Evolutionary conservation across 2,113 vertebrate species (phyloP), one percentile per base, ranked within the genome.

Genomic region (Coptodon rendalli): DNA sequence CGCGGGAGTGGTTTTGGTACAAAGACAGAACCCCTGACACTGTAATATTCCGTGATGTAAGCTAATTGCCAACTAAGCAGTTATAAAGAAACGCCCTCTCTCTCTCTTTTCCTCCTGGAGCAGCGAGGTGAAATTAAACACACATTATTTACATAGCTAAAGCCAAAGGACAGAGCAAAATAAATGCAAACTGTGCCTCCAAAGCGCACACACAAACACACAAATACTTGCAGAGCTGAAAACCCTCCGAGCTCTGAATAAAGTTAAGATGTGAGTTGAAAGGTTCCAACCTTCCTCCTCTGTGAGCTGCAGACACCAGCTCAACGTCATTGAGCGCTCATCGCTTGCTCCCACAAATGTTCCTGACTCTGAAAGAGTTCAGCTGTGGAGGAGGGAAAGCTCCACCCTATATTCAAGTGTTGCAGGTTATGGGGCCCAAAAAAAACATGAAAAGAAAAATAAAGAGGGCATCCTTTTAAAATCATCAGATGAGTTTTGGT

Each of bases 361-460:
- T 84, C 84, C 48, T 5, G 80, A 86, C 90, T 92, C 86, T 29
- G 2, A 40, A 43, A 84, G 89, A 94, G 93, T 94, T 94, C 86
- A 78, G 86, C 50, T 87, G 85, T 16, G 36, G 89, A 90, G 93
- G 82, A 90, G 73, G 81, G 63, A 80, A 89, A n/a, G 27, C 53
- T 76, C 86, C 53, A 83, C 88, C 88, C 91, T 84, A 54, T 81
- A 91, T 95, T 95, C 95, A 96, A 95, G 95, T 95, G 93, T 93
- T 87, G 90, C 95, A 94, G 93, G 95, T 92, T 86, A 16, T 80
- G 85, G 88, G 53, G 36, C 19, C 6, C 0, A 66, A 11, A 36
- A 66, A 54, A 43, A 29, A 84, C 79, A 71, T 11, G 9, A 61
- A n/a, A 5, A 5, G 9, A 68, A 38, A 84, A 83, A 71, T 19